These are phyloP conservation scores for Vulpes lagopus DNA, from an alignment of 2,113 vertebrate species.

Conservation along the genomic window DNA sequence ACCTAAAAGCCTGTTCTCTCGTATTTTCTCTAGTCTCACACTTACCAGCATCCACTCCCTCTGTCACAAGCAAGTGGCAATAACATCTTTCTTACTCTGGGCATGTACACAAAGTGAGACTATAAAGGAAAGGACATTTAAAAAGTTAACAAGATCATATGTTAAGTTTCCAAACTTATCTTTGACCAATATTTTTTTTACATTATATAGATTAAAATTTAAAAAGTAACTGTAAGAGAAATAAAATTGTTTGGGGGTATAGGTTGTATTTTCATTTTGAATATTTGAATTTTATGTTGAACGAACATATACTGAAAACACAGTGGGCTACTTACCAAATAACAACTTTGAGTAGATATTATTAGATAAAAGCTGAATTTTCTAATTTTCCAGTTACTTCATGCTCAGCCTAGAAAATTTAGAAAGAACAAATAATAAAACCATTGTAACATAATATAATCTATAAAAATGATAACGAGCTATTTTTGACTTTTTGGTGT, in stretches of 20 bases:
- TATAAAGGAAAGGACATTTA: not conserved
- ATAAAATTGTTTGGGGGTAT: not conserved
- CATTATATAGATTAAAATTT: not conserved
- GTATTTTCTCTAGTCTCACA: not conserved
- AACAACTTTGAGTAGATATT: not conserved
- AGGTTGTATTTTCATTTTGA: not conserved
- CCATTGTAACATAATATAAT: not conserved
- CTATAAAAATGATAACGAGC: not conserved
- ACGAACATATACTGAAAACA: not conserved
- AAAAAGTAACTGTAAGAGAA: not conserved
- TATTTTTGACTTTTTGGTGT: not conserved
- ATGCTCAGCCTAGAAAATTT: not conserved
- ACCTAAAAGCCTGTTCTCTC: not conserved
- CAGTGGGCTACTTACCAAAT: not conserved
- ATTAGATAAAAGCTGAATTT: not conserved
- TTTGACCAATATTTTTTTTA: not conserved
- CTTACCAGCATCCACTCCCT: not conserved
- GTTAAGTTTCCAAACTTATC: not conserved
- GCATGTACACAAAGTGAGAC: not conserved
- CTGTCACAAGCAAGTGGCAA: not conserved
- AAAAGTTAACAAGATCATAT: not conserved
- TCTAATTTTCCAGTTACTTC: not conserved
- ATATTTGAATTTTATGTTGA: constrained; percentile 14
- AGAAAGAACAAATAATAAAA: not conserved
- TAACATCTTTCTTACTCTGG: not conserved